Evolutionary conservation across 2,888 invertebrate species (phyloP).

Genomic region (Xanthorhoe spadicearia): DNA sequence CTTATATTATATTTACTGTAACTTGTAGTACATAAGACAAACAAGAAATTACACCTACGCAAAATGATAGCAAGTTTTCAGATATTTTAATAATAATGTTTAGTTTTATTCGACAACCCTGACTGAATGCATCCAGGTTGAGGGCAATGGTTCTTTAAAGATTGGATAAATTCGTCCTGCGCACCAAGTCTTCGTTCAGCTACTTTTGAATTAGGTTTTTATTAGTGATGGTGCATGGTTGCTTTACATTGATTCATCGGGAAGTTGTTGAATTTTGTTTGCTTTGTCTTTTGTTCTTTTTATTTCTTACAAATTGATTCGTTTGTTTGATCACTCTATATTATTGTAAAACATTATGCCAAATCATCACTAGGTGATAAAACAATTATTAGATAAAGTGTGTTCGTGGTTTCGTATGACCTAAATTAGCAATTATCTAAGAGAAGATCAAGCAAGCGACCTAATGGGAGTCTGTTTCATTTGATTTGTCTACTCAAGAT

Average conservation of each 20-base stretch:
- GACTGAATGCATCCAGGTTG: constrained; percentile 32
- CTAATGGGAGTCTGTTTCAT: constrained; percentile 16
- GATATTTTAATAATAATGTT: neutral
- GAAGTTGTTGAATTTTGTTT: neutral
- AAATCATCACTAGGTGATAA: neutral
- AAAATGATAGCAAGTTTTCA: neutral
- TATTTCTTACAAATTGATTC: neutral
- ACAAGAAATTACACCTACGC: too few relatives aligned
- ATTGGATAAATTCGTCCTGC: constrained; percentile 61
- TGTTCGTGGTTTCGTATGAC: constrained; percentile 25
- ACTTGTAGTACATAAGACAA: neutral
- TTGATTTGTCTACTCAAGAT: constrained; percentile 27
- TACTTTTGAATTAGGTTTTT: constrained; percentile 23
- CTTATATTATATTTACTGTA: neutral
- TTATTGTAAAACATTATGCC: neutral
- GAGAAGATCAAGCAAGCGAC: constrained; percentile 20
- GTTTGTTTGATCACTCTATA: neutral
- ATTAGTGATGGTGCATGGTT: too few relatives aligned
- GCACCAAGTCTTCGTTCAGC: constrained; percentile 21
- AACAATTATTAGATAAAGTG: constrained; percentile 5
- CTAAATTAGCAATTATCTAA: constrained; percentile 35
- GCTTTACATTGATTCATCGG: neutral
- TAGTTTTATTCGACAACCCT: constrained; percentile 16
- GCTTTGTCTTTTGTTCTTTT: neutral
- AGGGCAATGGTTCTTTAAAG: constrained; percentile 65